A percentile compares a stretch with the other conserved stretches of the same genome.
These are phyloP conservation scores for Pseudorhiza aurosa DNA, from an alignment of 30 jellyfish, hydroid and myxozoan species.

Conservation along the genomic window DNA sequence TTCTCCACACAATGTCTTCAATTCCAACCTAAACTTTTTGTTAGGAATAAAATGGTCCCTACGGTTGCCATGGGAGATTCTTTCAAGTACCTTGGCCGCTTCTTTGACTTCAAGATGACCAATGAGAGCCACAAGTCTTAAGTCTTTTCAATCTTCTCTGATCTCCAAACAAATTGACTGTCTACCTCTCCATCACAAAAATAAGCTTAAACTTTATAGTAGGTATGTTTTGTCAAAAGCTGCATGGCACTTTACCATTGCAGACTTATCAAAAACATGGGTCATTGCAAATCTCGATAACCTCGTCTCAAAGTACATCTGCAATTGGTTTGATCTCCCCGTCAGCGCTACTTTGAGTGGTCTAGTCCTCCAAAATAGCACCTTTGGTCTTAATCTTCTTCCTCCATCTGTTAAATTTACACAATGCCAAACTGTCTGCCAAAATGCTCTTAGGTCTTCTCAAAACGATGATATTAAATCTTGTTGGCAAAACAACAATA, in stretches of 20 bases:
- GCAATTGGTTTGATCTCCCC: no score
- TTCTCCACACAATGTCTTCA: not conserved
- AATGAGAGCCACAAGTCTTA: not conserved
- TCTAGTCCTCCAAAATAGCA: no score
- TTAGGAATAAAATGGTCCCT: not conserved
- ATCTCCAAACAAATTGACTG: not conserved
- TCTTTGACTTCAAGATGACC: constrained; percentile 3
- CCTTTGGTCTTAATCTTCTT: no score
- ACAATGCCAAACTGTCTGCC: not conserved
- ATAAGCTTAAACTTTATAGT: not conserved
- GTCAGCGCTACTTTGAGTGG: no score
- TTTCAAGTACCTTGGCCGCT: not conserved
- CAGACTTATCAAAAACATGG: not conserved
- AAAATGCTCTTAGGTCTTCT: not conserved
- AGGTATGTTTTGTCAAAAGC: not conserved
- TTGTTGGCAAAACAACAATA: not conserved
- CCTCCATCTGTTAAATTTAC: no score
- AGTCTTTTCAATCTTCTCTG: not conserved
- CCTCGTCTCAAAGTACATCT: no score
- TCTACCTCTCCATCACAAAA: not conserved
- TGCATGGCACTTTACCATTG: not conserved
- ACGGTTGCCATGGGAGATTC: not conserved
- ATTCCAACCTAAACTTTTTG: not conserved
- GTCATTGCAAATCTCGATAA: no score
- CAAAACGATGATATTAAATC: not conserved